Evolutionary conservation across 2,113 vertebrate species (phyloP), one percentile per base, ranked within the genome.

Genomic region (Ursus arctos): DNA sequence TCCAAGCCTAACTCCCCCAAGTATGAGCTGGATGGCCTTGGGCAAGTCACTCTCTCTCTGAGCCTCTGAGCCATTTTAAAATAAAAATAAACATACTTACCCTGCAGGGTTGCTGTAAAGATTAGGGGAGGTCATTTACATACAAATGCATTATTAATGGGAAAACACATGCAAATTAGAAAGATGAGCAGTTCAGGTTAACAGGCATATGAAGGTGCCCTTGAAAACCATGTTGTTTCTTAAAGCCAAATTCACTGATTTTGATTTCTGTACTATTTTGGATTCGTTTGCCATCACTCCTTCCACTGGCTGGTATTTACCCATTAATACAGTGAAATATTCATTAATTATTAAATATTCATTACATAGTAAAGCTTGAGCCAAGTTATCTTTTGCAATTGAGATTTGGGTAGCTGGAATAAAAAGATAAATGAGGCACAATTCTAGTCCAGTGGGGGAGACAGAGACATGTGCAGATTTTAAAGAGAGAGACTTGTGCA

Each of bases 331-430:
- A 87, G 74, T 69, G 74, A 95, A 88, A 72, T 92, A 94, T 80
- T 36, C n/a, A 92, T 91, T 51, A 89, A 79, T 65, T 91, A 90
- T 88, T 88, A 82, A 93, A 76, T 92, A 94, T 63, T 97, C 49
- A 93, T 88, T 86, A 74, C 24, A 15, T 28, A 88, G 16, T 55
- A 81, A 96, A 86, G 67, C 15, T 67, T 74, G 77, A 63, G 24
- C 88, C 85, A 91, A 61, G 24, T 36, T 36, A 72, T 49, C 57
- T 9, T 77, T 85, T 79, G 91, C 81, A 36, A 24, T 7, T 88
- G 71, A 28, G 84, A 82, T 89, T n/a, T 72, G 53, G 81, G 91
- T 72, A 88, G 81, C 67, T 86, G n/a, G 40, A 94, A 82, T 82
- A 86, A 93, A 88, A 69, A 76, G 72, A 63, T 4, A 28, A 77